Conservation (phyloP, 2,888 invertebrate species). For the Andrena marginata region DNA sequence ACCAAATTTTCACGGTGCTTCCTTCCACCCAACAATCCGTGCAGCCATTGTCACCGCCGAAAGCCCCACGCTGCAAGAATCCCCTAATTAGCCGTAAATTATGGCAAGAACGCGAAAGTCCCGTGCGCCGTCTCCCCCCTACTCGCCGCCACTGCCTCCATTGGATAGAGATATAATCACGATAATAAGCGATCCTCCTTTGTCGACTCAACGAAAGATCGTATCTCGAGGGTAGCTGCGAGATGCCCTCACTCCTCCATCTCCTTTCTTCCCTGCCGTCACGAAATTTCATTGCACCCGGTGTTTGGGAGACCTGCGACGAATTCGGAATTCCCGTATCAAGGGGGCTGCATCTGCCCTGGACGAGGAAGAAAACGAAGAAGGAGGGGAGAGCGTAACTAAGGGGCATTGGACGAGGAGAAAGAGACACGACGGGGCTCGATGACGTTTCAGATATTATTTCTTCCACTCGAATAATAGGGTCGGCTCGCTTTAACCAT, state of each 20-base stretch:
- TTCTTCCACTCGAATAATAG: slow-evolving; percentile 32
- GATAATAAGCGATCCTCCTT: slow-evolving; percentile 33
- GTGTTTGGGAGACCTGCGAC: background rate
- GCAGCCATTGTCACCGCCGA: background rate
- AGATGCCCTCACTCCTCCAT: background rate
- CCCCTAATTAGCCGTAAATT: slow-evolving; percentile 33
- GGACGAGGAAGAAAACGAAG: background rate
- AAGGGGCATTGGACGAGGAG: background rate
- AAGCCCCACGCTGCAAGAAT: background rate
- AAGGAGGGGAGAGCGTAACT: background rate
- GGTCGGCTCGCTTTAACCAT: slow-evolving; percentile 10
- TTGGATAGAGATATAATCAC: slow-evolving; percentile 45
- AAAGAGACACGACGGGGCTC: background rate
- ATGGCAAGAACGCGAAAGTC: slow-evolving; percentile 8
- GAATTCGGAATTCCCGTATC: slow-evolving; percentile 15
- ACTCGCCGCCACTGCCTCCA: slow-evolving; percentile 7
- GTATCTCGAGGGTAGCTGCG: background rate
- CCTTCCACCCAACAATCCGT: background rate
- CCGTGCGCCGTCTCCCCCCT: background rate
- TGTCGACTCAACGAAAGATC: slow-evolving; percentile 34
- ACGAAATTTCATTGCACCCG: slow-evolving; percentile 21
- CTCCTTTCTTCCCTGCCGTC: background rate
- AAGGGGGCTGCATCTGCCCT: background rate
- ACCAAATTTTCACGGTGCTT: background rate
- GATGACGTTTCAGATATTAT: slow-evolving; percentile 35